Conservation (phyloP, 2,113 vertebrate genomes). For the Cynoglossus semilaevis region DNA sequence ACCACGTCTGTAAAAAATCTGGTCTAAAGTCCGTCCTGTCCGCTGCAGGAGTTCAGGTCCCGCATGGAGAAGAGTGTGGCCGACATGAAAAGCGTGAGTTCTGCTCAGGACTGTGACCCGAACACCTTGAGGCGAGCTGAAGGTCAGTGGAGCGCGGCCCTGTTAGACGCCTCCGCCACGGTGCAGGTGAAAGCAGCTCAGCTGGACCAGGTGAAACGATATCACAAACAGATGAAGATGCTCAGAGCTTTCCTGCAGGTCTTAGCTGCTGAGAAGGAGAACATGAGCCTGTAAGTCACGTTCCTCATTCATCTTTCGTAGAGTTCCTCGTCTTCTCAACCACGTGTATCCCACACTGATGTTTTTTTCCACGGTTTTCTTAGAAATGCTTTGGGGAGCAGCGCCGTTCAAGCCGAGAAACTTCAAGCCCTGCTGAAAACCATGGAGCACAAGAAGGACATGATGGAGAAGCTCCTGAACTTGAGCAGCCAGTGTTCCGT, state of each 20-base stretch:
- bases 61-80: constrained; percentile 59
- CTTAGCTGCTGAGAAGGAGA: constrained; percentile 76
- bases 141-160: constrained; percentile 69
- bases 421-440: constrained; percentile 73
- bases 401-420: constrained; percentile 74
- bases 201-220: constrained; percentile 74
- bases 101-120: constrained; percentile 2
- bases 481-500: constrained; percentile 74
- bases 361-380: not conserved
- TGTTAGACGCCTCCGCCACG: constrained; percentile 76
- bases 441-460: constrained; percentile 71
- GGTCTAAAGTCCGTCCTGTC: not conserved
- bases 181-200: constrained; percentile 81
- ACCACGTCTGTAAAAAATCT: not conserved
- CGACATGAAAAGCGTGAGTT: constrained; percentile 17
- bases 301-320: not conserved
- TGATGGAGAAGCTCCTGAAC: constrained; percentile 70
- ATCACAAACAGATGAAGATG: constrained; percentile 74
- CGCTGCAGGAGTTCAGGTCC: constrained; percentile 49
- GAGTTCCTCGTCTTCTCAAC: not conserved
- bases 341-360: not conserved
- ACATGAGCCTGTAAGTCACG: constrained; percentile 82
- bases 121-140: constrained; percentile 7
- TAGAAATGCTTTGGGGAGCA: constrained; percentile 77
- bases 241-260: constrained; percentile 70